These are phyloP conservation scores for Arremon aurantiirostris DNA, from an alignment of 2,797 vertebrate species.

Conservation along the genomic window DNA sequence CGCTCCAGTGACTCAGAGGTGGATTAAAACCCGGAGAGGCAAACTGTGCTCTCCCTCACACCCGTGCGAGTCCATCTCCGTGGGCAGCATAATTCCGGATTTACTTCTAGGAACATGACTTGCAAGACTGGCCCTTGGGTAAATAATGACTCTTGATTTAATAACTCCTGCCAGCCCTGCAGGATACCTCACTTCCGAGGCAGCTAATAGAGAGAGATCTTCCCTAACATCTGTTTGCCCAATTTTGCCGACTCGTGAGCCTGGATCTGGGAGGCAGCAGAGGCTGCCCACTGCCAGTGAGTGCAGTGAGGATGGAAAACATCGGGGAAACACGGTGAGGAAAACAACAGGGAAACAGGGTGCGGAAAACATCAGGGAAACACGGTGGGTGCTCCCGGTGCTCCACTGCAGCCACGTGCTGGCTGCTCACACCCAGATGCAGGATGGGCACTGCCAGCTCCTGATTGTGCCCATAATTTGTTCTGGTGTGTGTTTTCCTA, in stretches of 20 bases:
- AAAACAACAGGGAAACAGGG: rapidly evolving
- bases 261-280: background rate
- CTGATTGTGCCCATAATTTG: rapidly evolving
- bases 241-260: background rate
- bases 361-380: background rate
- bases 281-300: rapidly evolving
- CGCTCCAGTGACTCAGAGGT: background rate
- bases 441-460: rapidly evolving
- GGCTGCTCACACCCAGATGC: rapidly evolving
- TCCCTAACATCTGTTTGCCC: background rate
- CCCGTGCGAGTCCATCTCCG: background rate
- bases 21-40: background rate
- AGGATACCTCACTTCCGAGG: background rate
- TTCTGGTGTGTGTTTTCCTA: rapidly evolving
- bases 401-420: rapidly evolving
- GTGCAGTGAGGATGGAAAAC: background rate
- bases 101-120: background rate
- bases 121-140: background rate
- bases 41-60: background rate
- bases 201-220: background rate
- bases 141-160: conserved; percentile 10
- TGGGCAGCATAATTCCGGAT: background rate
- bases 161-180: conserved; percentile 12
- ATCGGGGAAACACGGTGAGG: rapidly evolving
- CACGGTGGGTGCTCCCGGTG: rapidly evolving